phyloP scores from a whole-genome alignment of 2,888 invertebrate species.

The Tinea trinotella region DNA sequence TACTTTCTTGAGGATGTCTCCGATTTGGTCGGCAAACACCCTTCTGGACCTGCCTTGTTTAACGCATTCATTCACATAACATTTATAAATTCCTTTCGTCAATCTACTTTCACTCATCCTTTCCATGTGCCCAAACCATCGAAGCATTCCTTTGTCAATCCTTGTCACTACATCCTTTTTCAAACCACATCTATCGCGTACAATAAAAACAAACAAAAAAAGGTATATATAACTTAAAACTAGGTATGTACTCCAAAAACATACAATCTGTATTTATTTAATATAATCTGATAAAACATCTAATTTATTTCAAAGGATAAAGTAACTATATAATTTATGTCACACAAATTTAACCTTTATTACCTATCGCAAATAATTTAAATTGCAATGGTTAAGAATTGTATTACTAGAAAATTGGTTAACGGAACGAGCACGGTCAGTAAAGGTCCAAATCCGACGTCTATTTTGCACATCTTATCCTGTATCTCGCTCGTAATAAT shows the following conservation, averaged over 20 bases:
- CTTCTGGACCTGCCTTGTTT: too few relatives aligned
- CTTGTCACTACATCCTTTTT: too few relatives aligned
- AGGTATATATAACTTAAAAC: not conserved
- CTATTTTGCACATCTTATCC: not conserved
- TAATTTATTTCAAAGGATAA: not conserved
- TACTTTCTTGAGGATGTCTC: too few relatives aligned
- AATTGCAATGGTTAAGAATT: not conserved
- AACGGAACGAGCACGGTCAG: slow-evolving; percentile 5
- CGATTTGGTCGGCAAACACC: too few relatives aligned
- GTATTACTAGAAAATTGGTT: not conserved
- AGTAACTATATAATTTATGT: too few relatives aligned
- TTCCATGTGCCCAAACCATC: too few relatives aligned
- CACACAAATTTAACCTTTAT: not conserved
- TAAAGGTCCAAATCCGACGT: slow-evolving; percentile 9
- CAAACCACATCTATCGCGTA: too few relatives aligned
- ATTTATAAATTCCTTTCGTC: too few relatives aligned
- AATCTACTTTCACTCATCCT: too few relatives aligned
- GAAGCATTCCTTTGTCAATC: too few relatives aligned
- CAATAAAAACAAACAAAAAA: not conserved
- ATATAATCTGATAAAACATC: not conserved
- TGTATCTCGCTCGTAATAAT: not conserved
- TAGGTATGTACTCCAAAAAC: not conserved
- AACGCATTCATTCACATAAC: too few relatives aligned
- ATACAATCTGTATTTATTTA: not conserved
- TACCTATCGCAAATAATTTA: not conserved